Percentiles rank a stretch among this genome's conserved stretches.
phyloP scores from a whole-genome alignment of 2,113 vertebrate genomes.

The Thunnus maccoyii region DNA sequence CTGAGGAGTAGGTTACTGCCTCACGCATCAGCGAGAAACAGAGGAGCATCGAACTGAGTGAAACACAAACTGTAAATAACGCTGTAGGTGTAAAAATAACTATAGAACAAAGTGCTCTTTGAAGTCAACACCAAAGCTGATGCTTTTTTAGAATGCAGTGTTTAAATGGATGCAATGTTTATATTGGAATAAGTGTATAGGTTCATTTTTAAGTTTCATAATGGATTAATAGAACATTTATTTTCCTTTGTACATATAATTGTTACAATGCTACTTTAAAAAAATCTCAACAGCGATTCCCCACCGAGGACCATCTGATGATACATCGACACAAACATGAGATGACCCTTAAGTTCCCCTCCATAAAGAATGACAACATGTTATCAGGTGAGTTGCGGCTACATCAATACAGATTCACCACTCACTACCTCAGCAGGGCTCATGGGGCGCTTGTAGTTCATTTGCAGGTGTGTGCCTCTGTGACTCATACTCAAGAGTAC shows the following conservation, averaged over 20 bases:
- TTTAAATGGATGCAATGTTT: background rate
- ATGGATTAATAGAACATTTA: background rate
- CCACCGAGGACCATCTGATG: slow-evolving; percentile 99
- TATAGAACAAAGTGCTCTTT: slow-evolving; percentile 22
- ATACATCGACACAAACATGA: slow-evolving; percentile 99
- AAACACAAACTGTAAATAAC: slow-evolving; percentile 53
- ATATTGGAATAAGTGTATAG: background rate
- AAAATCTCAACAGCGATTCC: slow-evolving; percentile 91
- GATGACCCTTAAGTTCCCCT: slow-evolving; percentile 99
- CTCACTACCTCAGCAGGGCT: slow-evolving; percentile 17
- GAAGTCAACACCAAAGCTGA: background rate
- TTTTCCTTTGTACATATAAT: background rate
- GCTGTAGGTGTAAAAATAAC: slow-evolving; percentile 39
- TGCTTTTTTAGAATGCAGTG: slow-evolving; percentile 7
- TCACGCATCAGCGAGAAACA: slow-evolving; percentile 35
- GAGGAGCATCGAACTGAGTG: slow-evolving; percentile 40
- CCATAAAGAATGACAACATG: slow-evolving; percentile 99
- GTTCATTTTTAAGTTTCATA: background rate
- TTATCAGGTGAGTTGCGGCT: slow-evolving; percentile 92
- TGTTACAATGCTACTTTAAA: slow-evolving; percentile 4
- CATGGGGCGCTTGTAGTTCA: slow-evolving; percentile 12
- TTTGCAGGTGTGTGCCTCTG: slow-evolving; percentile 61
- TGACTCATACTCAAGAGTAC: slow-evolving; percentile 63
- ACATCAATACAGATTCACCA: slow-evolving; percentile 23
- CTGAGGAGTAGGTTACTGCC: slow-evolving; percentile 33